Percentiles rank a stretch among this genome's conserved stretches.
phyloP scores from a whole-genome alignment of 2,797 vertebrate species.

The Gambelia wislizenii region DNA sequence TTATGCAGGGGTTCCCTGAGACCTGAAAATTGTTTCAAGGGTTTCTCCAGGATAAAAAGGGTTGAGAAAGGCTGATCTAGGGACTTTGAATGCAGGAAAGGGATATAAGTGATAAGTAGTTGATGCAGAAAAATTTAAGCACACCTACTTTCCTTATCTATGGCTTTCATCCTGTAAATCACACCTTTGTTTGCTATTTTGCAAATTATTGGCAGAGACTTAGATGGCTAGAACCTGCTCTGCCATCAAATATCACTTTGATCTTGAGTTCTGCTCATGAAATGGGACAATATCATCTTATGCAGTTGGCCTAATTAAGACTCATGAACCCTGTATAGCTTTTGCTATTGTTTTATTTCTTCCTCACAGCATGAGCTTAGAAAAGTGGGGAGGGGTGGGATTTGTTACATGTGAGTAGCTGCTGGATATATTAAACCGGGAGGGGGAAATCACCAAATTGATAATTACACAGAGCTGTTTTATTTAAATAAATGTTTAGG shows the following conservation, averaged over 20 bases:
- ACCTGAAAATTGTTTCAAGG: too few species aligned
- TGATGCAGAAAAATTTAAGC: background rate
- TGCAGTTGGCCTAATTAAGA: constrained; percentile 14
- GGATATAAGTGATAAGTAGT: background rate
- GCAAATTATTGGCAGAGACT: background rate
- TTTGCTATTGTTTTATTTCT: constrained; percentile 20
- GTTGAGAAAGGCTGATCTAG: too few species aligned
- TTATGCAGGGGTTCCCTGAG: too few species aligned
- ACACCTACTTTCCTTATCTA: background rate
- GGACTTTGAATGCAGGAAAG: background rate
- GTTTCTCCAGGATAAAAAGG: too few species aligned
- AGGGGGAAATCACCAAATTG: constrained; percentile 36
- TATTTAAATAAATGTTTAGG: constrained; percentile 65
- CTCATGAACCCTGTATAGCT: background rate
- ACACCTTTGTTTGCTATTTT: background rate
- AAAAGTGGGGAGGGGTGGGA: background rate
- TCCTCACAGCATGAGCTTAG: background rate
- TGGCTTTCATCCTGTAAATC: background rate
- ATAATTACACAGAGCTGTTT: constrained; percentile 64
- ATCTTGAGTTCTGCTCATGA: constrained; percentile 16
- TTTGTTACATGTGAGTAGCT: background rate
- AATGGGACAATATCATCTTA: background rate
- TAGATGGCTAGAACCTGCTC: background rate
- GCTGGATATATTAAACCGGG: constrained; percentile 35
- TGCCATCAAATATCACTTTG: background rate